Evolutionary conservation across 2,113 vertebrate genomes (phyloP).

Genomic region (Mohoua ochrocephala): DNA sequence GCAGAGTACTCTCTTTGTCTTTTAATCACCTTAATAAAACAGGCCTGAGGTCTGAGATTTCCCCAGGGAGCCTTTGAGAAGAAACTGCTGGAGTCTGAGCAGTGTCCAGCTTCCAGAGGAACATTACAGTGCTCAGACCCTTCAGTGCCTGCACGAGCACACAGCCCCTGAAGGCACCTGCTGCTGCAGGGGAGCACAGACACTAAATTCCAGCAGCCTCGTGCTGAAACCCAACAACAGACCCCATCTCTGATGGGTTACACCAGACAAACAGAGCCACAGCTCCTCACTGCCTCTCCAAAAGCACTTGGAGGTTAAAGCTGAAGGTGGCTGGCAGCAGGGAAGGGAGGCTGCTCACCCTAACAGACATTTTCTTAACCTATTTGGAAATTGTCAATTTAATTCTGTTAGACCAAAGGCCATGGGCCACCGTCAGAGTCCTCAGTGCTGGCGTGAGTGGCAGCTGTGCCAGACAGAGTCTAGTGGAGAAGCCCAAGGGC

Average conservation of each 20-base stretch:
- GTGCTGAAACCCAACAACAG: neutral
- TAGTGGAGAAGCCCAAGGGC: neutral
- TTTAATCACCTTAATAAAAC: neutral
- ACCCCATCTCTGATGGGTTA: no score
- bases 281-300: neutral
- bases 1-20: neutral
- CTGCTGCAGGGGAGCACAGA: neutral
- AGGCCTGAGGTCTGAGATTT: neutral
- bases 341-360: neutral
- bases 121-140: neutral
- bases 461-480: neutral
- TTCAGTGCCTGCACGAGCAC: neutral
- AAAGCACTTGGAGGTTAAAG: neutral
- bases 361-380: neutral
- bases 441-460: neutral
- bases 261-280: neutral
- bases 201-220: neutral
- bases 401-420: neutral
- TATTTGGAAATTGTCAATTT: neutral
- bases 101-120: neutral
- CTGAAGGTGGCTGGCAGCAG: neutral
- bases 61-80: neutral
- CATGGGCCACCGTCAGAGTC: neutral
- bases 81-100: neutral
- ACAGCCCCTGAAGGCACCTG: neutral